Percentiles rank a stretch among this genome's conserved stretches.
Evolutionary conservation across 2,888 invertebrate genomes (phyloP).

Genomic region (Camponotus fellah): DNA sequence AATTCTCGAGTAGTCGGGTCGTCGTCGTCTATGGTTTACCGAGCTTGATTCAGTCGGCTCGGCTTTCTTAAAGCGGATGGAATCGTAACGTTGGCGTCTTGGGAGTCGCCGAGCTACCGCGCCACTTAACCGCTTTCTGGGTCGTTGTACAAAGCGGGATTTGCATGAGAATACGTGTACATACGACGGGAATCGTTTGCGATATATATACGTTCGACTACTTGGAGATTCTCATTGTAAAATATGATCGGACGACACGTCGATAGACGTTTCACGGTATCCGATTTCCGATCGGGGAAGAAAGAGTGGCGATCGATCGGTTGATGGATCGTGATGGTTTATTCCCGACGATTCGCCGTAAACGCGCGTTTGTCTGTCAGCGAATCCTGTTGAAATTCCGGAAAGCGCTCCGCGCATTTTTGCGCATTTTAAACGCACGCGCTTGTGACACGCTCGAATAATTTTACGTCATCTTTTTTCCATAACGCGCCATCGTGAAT

Average conservation of each 20-base stretch:
- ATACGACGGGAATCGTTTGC: neutral
- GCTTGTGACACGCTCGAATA: conserved; percentile 1
- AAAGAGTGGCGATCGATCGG: conserved; percentile 7
- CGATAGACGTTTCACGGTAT: neutral
- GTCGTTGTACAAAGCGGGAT: conserved; percentile 57
- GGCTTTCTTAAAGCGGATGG: conserved; percentile 74
- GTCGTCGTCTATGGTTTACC: conserved; percentile 59
- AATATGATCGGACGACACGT: conserved; percentile 14
- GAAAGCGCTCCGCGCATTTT: conserved; percentile 4
- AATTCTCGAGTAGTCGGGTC: conserved; percentile 59
- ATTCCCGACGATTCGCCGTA: conserved; percentile 17
- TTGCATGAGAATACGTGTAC: conserved; percentile 61
- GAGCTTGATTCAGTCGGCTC: conserved; percentile 68
- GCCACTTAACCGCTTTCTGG: conserved; percentile 59
- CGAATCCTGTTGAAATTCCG: conserved; percentile 28
- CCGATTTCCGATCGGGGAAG: conserved; percentile 20
- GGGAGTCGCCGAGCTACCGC: conserved; percentile 36
- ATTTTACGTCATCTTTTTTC: conserved; percentile 20
- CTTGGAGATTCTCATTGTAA: conserved; percentile 20
- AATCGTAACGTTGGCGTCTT: conserved; percentile 57
- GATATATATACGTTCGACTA: conserved; percentile 1
- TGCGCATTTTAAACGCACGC: conserved; percentile 15
- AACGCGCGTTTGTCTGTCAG: neutral
- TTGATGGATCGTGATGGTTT: conserved; percentile 13
- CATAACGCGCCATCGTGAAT: neutral